Percentiles rank a stretch among this genome's conserved stretches.
phyloP scores from a whole-genome alignment of 2,113 vertebrate species.

The Channa maculata region DNA sequence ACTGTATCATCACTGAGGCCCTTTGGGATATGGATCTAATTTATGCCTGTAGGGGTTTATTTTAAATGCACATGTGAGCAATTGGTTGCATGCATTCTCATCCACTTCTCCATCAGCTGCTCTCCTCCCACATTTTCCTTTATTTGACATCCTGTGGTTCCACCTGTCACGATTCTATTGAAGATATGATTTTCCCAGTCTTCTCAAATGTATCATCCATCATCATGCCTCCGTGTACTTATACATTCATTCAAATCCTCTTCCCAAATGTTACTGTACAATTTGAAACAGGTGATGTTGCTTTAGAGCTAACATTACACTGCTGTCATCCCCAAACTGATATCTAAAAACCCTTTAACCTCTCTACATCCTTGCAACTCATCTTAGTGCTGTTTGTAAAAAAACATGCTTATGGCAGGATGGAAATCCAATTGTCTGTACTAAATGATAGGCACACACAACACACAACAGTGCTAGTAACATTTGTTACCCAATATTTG shows the following conservation, averaged over 20 bases:
- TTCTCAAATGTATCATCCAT: slow-evolving; percentile 45
- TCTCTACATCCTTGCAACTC: slow-evolving; percentile 28
- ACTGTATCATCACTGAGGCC: slow-evolving; percentile 37
- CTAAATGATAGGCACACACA: no score
- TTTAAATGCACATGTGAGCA: slow-evolving; percentile 39
- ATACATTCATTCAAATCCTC: slow-evolving; percentile 11
- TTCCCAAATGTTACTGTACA: neutral
- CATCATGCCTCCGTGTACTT: slow-evolving; percentile 18
- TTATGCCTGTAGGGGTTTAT: slow-evolving; percentile 43
- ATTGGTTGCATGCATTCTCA: slow-evolving; percentile 31
- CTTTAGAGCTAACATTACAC: slow-evolving; percentile 50
- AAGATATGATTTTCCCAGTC: slow-evolving; percentile 33
- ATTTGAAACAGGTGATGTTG: slow-evolving; percentile 55
- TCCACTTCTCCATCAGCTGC: slow-evolving; percentile 22
- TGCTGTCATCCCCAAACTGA: slow-evolving; percentile 43
- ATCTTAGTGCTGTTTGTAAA: slow-evolving; percentile 29
- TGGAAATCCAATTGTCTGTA: no score
- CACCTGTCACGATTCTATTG: slow-evolving; percentile 32
- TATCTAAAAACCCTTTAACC: slow-evolving; percentile 48
- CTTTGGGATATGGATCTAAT: slow-evolving; percentile 36
- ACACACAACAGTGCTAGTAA: no score
- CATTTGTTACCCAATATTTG: no score
- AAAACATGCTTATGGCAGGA: no score
- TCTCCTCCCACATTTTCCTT: slow-evolving; percentile 27
- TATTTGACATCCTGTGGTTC: slow-evolving; percentile 43